Conservation (phyloP, 2,113 vertebrate genomes). For the Odontophorus gujanensis region DNA sequence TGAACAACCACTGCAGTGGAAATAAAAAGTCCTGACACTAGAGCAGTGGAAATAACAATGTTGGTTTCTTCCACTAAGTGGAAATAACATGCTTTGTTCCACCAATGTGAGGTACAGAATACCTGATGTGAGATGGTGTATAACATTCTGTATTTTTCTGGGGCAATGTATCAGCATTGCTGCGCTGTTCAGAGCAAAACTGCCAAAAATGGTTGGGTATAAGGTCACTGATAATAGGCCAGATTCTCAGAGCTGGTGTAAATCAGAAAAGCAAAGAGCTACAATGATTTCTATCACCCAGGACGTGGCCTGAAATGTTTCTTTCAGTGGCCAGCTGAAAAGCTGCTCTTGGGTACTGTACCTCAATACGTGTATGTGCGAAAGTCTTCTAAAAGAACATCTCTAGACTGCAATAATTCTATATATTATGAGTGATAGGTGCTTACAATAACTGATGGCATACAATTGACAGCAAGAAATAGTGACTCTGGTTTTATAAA, state of each 20-base stretch:
- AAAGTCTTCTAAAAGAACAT: neutral
- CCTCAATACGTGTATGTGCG: rapidly evolving
- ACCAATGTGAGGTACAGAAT: slow-evolving; percentile 51
- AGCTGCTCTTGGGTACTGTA: neutral
- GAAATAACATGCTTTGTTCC: slow-evolving; percentile 64
- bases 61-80: slow-evolving; percentile 59
- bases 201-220: neutral
- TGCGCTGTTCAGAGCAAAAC: neutral
- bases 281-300: neutral
- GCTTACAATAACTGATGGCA: neutral
- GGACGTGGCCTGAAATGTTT: neutral
- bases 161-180: neutral
- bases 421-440: neutral
- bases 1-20: slow-evolving; percentile 53
- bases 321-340: neutral
- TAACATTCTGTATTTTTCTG: slow-evolving; percentile 1
- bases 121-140: slow-evolving; percentile 37
- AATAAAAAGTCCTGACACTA: slow-evolving; percentile 70
- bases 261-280: neutral
- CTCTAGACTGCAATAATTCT: neutral
- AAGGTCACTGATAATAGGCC: neutral
- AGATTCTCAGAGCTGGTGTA: neutral
- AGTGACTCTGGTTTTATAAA: neutral
- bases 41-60: slow-evolving; percentile 65
- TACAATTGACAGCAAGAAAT: slow-evolving; percentile 18